Conservation (phyloP, 2,113 vertebrate species). For the Spea bombifrons region DNA sequence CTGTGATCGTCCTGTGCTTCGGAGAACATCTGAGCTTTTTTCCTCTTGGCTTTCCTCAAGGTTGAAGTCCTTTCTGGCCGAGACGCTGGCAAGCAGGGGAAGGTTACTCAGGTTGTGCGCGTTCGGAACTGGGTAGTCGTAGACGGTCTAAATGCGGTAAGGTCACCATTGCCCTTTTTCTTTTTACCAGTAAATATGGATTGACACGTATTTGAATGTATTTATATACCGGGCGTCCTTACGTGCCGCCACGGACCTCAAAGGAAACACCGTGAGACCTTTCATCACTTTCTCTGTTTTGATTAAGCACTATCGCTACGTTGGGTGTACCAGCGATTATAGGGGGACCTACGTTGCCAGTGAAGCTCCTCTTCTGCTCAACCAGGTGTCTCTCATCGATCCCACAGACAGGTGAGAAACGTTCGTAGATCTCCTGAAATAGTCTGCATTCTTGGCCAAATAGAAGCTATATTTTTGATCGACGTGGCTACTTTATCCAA, state of each 20-base stretch:
- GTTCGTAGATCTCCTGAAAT: neutral
- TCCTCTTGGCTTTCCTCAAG: constrained; percentile 54
- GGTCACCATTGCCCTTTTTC: constrained; percentile 29
- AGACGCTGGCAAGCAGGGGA: constrained; percentile 83
- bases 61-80: constrained; percentile 83
- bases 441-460: no score
- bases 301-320: constrained; percentile 77
- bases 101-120: constrained; percentile 80
- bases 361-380: constrained; percentile 82
- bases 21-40: neutral
- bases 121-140: constrained; percentile 85
- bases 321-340: constrained; percentile 66
- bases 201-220: no score
- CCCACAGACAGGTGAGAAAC: constrained; percentile 74
- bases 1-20: neutral
- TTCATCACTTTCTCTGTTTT: neutral
- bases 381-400: constrained; percentile 77
- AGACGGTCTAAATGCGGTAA: constrained; percentile 85
- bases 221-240: no score
- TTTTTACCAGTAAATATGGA: no score
- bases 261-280: no score
- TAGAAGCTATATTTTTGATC: no score
- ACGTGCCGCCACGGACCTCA: no score
- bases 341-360: constrained; percentile 74
- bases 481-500: no score